Conservation (phyloP, 2,113 vertebrate genomes). For the Ptychochromis oligacanthus region DNA sequence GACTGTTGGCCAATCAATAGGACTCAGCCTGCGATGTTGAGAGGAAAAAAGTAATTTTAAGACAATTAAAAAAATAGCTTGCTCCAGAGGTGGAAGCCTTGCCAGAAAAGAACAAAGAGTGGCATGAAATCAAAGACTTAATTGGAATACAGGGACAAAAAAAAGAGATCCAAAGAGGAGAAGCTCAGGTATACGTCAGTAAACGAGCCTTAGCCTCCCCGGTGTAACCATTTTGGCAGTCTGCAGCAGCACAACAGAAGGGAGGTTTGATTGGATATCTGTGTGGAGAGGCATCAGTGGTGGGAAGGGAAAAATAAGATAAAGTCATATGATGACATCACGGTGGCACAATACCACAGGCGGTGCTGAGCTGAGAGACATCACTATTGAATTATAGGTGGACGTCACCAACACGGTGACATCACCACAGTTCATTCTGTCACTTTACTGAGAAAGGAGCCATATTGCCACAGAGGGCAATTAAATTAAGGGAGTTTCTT, state of each 20-base stretch:
- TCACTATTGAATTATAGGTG: neutral
- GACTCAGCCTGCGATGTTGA: neutral
- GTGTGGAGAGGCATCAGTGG: neutral
- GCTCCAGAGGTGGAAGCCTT: neutral
- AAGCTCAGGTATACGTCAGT: neutral
- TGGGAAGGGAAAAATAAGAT: conserved; percentile 18
- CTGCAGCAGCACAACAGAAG: conserved; percentile 11
- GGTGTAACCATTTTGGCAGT: conserved; percentile 32
- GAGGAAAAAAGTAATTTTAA: neutral
- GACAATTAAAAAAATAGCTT: neutral
- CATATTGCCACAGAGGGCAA: neutral
- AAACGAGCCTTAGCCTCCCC: conserved; percentile 30
- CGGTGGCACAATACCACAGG: neutral
- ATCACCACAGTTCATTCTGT: neutral
- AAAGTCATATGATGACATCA: conserved; percentile 18
- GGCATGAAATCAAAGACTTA: neutral
- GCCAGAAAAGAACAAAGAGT: neutral
- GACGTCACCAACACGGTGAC: neutral
- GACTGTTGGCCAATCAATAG: neutral
- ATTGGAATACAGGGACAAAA: neutral
- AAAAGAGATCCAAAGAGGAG: neutral
- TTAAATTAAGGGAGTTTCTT: neutral
- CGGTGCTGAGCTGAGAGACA: neutral
- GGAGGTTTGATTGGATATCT: conserved; percentile 12
- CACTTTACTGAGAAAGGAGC: neutral